These are phyloP conservation scores for Aricia artaxerxes DNA, from an alignment of 2,888 invertebrate genomes.

Conservation along the genomic window DNA sequence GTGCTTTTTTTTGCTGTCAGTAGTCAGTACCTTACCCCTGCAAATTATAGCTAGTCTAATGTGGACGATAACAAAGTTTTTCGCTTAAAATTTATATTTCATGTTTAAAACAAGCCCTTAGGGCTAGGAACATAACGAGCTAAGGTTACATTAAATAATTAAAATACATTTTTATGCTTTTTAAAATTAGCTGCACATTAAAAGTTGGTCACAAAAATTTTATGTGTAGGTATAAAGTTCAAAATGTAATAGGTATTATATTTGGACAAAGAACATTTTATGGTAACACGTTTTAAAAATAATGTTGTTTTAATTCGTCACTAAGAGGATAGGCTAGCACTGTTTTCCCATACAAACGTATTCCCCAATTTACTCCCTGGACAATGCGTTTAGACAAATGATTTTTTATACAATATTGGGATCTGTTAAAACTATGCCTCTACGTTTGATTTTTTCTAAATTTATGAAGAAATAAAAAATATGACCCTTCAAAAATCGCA, in stretches of 20 bases:
- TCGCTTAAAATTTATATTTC: slow-evolving; percentile 29
- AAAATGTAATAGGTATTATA: not conserved
- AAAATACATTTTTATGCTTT: slow-evolving; percentile 19
- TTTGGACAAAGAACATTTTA: not conserved
- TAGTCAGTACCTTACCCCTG: slow-evolving; percentile 17
- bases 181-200: slow-evolving; percentile 14
- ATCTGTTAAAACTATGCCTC: too few species aligned
- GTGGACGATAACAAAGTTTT: slow-evolving; percentile 28
- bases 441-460: too few species aligned
- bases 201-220: not conserved
- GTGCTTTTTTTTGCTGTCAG: not conserved
- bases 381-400: too few species aligned
- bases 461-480: too few species aligned
- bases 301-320: too few species aligned
- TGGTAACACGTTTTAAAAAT: not conserved
- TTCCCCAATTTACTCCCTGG: too few species aligned
- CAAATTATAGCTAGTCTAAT: slow-evolving; percentile 43
- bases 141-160: slow-evolving; percentile 19
- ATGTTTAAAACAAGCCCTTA: slow-evolving; percentile 3
- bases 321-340: too few species aligned
- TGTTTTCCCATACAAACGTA: too few species aligned
- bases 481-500: too few species aligned
- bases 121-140: not conserved
- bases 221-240: not conserved
- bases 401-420: too few species aligned